Conservation (phyloP, 2,113 vertebrate species). For the Opisthocomus hoazin region DNA sequence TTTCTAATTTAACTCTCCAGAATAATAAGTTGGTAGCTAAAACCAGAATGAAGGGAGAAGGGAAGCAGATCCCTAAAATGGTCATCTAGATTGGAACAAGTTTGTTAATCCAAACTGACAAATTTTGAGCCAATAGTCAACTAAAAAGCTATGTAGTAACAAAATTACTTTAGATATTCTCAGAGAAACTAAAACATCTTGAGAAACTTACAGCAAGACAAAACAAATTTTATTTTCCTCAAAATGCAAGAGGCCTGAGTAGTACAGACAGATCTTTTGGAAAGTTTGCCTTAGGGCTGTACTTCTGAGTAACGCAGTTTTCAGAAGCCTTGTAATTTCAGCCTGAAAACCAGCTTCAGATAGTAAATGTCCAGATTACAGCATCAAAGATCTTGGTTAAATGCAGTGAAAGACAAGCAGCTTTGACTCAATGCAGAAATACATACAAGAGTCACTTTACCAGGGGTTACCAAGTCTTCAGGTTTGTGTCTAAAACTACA, state of each 20-base stretch:
- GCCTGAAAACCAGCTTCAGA: background rate
- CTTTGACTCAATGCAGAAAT: background rate
- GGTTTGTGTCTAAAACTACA: background rate
- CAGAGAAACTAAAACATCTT: background rate
- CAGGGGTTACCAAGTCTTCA: background rate
- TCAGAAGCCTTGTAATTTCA: background rate
- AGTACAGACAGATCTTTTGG: background rate
- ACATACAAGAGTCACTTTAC: background rate
- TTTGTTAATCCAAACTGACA: background rate
- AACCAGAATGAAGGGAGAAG: background rate
- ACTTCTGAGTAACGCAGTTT: background rate
- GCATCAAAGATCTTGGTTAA: background rate
- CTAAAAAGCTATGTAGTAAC: background rate
- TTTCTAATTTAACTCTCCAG: background rate
- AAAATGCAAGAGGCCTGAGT: background rate
- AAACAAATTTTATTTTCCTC: background rate
- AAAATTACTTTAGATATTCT: background rate
- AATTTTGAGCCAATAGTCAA: background rate
- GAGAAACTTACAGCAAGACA: background rate
- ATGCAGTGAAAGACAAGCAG: background rate
- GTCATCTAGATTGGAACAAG: background rate
- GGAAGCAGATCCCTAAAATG: background rate
- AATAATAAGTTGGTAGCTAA: background rate
- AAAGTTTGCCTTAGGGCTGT: background rate
- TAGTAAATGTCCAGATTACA: background rate